Conservation (phyloP, 2,888 invertebrate genomes). For the Heliothis peltigera region DNA sequence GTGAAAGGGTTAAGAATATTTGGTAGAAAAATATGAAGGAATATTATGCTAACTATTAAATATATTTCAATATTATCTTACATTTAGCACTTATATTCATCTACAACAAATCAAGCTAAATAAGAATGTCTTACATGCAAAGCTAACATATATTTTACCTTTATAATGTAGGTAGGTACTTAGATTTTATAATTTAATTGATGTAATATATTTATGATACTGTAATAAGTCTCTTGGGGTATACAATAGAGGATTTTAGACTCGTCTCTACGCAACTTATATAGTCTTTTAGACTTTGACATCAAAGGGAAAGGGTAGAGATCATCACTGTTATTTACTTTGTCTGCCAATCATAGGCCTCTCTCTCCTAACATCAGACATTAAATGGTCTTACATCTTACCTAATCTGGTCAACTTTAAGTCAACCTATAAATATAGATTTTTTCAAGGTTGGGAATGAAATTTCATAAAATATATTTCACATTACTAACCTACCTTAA, state of each 20-base stretch:
- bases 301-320: slow-evolving; percentile 40
- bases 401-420: slow-evolving; percentile 60
- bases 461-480: slow-evolving; percentile 49
- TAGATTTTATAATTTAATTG: slow-evolving; percentile 42
- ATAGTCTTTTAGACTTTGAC: slow-evolving; percentile 62
- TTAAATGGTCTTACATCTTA: slow-evolving; percentile 53
- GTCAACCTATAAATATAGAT: slow-evolving; percentile 54
- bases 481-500: slow-evolving; percentile 38
- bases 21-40: slow-evolving; percentile 85
- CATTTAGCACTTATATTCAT: slow-evolving; percentile 66
- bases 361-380: slow-evolving; percentile 49
- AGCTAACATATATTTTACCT: slow-evolving; percentile 62
- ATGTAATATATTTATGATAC: slow-evolving; percentile 53
- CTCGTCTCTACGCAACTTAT: slow-evolving; percentile 39
- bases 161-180: slow-evolving; percentile 50
- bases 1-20: slow-evolving; percentile 64
- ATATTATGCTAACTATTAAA: slow-evolving; percentile 80
- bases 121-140: slow-evolving; percentile 63
- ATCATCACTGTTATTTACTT: slow-evolving; percentile 32
- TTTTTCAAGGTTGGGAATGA: slow-evolving; percentile 46
- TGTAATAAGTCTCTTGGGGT: slow-evolving; percentile 57
- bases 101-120: slow-evolving; percentile 67
- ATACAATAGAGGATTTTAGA: slow-evolving; percentile 42
- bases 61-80: slow-evolving; percentile 70
- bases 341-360: slow-evolving; percentile 48